These are phyloP conservation scores for Rhingia rostrata DNA, from an alignment of 2,888 invertebrate species.

Conservation along the genomic window DNA sequence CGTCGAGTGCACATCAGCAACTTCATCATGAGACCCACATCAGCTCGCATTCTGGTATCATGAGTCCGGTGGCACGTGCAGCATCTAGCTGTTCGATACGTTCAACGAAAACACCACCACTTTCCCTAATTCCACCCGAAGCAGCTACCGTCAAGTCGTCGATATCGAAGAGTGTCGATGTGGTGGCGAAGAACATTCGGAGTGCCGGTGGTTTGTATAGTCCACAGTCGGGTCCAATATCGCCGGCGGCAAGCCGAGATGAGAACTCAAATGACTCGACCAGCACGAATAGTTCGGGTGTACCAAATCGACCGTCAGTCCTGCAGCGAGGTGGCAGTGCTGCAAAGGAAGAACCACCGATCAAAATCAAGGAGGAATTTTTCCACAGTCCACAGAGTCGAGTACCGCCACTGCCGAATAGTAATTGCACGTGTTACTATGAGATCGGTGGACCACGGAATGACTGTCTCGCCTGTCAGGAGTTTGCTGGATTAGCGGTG, in stretches of 20 bases:
- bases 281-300: slow-evolving; percentile 45
- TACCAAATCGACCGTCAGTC: slow-evolving; percentile 70
- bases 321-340: slow-evolving; percentile 60
- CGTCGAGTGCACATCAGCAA: slow-evolving; percentile 58
- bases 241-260: slow-evolving; percentile 55
- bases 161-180: slow-evolving; percentile 82
- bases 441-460: slow-evolving; percentile 62
- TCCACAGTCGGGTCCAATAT: slow-evolving; percentile 56
- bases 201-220: slow-evolving; percentile 75
- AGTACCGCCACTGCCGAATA: slow-evolving; percentile 76
- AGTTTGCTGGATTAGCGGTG: slow-evolving; percentile 47
- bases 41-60: slow-evolving; percentile 57
- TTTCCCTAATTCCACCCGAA: slow-evolving; percentile 82
- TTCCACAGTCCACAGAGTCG: slow-evolving; percentile 74
- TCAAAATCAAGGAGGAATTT: slow-evolving; percentile 71
- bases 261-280: slow-evolving; percentile 64
- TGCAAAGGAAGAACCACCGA: slow-evolving; percentile 29
- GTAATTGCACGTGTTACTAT: slow-evolving; percentile 74
- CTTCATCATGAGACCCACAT: slow-evolving; percentile 50
- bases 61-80: slow-evolving; percentile 67
- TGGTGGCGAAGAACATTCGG: slow-evolving; percentile 80
- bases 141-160: slow-evolving; percentile 81
- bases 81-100: slow-evolving; percentile 62
- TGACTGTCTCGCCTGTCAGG: slow-evolving; percentile 63
- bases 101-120: slow-evolving; percentile 80